phyloP scores from a whole-genome alignment of 1,140 invertebrate genomes.

The Centruroides vittatus region DNA sequence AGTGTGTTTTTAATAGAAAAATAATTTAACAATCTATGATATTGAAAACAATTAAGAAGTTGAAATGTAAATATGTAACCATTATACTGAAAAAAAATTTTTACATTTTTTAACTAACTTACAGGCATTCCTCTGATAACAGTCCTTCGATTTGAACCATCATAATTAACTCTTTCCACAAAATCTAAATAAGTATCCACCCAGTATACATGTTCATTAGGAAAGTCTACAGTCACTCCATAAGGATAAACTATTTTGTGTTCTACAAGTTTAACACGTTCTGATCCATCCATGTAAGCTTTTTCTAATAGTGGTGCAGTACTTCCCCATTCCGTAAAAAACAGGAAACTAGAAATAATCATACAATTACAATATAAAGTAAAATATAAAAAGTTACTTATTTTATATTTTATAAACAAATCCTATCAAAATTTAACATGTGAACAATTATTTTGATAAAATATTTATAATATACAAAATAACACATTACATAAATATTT shows the following conservation, averaged over 20 bases:
- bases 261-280: slow-evolving; percentile 28
- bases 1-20: no score
- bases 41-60: no score
- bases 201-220: slow-evolving; percentile 29
- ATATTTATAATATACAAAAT: no score
- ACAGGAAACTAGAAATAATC: slow-evolving; percentile 41
- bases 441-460: no score
- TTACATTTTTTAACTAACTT: slow-evolving; percentile 12
- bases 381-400: no score
- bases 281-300: slow-evolving; percentile 34
- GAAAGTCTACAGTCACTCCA: slow-evolving; percentile 31
- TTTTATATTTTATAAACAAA: no score
- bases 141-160: slow-evolving; percentile 49
- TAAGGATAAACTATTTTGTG: slow-evolving; percentile 41
- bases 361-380: no score
- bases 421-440: no score
- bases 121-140: slow-evolving; percentile 43
- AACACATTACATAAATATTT: slow-evolving; percentile 7
- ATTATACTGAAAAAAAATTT: no score
- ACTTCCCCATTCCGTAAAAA: slow-evolving; percentile 58
- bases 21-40: no score
- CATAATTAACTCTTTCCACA: slow-evolving; percentile 39
- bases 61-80: no score
- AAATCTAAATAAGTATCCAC: slow-evolving; percentile 30
- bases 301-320: slow-evolving; percentile 37